Conservation (phyloP, 2,797 vertebrate species). For the Chelon labrosus region DNA sequence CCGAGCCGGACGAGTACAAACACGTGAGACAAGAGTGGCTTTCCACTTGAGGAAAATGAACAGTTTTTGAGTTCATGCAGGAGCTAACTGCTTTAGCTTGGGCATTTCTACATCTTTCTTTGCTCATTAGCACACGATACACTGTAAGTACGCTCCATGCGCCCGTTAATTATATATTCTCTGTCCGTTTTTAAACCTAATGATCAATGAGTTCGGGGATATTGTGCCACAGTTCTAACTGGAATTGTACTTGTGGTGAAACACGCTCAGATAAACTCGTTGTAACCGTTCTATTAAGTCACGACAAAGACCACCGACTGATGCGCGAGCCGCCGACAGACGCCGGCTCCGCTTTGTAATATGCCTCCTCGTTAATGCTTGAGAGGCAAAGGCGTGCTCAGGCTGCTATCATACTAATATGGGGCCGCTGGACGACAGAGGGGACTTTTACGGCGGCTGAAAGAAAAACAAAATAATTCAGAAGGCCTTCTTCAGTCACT, state of each 20-base stretch:
- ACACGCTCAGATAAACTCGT: conserved; percentile 16
- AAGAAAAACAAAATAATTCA: conserved; percentile 34
- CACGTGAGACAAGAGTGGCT: neutral
- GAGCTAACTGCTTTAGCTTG: conserved; percentile 1
- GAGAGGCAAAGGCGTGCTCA: conserved; percentile 32
- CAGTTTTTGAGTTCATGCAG: conserved; percentile 1
- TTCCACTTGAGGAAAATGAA: conserved; percentile 21
- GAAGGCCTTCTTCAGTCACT: conserved; percentile 13
- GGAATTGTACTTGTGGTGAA: conserved; percentile 15
- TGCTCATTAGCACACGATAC: conserved; percentile 27
- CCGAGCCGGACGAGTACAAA: neutral
- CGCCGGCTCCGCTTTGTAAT: conserved; percentile 35
- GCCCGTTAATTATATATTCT: conserved; percentile 27
- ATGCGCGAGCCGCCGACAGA: conserved; percentile 20
- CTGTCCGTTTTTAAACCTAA: conserved; percentile 9
- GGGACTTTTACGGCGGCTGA: conserved; percentile 42
- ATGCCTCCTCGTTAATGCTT: neutral
- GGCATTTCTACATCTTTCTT: conserved; percentile 4
- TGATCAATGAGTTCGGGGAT: conserved; percentile 11
- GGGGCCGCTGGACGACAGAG: conserved; percentile 26
- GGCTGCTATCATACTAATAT: conserved; percentile 50
- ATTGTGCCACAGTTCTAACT: conserved; percentile 3
- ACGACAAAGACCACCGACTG: conserved; percentile 33
- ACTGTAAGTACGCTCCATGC: neutral
- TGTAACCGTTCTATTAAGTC: conserved; percentile 13